A percentile compares a stretch with the other conserved stretches of the same genome.
Evolutionary conservation across 1,140 invertebrate genomes (phyloP).

Genomic region (Zaprionus taronus): DNA sequence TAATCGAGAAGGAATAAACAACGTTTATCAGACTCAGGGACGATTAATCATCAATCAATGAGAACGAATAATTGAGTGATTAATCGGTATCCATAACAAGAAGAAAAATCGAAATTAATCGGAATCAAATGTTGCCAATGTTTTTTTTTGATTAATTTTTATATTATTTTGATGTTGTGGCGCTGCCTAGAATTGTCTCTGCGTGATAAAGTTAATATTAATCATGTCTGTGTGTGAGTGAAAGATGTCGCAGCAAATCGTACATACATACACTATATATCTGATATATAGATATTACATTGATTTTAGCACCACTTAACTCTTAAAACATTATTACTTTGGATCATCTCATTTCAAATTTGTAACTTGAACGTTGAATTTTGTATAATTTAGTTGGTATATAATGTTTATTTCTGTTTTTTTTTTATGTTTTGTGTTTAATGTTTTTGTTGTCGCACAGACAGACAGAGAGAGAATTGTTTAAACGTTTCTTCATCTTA

Average conservation of each 20-base stretch:
- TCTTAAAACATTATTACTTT: slow-evolving; percentile 25
- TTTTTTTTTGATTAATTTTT: slow-evolving; percentile 39
- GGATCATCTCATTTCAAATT: slow-evolving; percentile 47
- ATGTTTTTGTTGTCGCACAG: slow-evolving; percentile 43
- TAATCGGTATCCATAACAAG: no score
- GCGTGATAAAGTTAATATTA: slow-evolving; percentile 14
- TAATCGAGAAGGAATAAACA: no score
- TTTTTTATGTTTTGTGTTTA: background rate
- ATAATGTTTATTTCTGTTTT: slow-evolving; percentile 55
- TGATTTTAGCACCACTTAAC: slow-evolving; percentile 12
- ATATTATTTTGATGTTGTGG: slow-evolving; percentile 37
- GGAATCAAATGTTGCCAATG: slow-evolving; percentile 16
- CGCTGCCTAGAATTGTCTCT: slow-evolving; percentile 13
- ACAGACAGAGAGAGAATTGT: slow-evolving; percentile 25
- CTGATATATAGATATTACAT: slow-evolving; percentile 4
- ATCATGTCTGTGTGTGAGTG: slow-evolving; percentile 12
- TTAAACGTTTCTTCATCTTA: slow-evolving; percentile 48
- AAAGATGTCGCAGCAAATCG: slow-evolving; percentile 6
- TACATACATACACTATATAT: slow-evolving; percentile 14
- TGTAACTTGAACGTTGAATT: slow-evolving; percentile 45
- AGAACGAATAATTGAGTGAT: no score
- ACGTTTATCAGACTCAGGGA: no score
- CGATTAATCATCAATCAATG: no score
- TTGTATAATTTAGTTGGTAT: slow-evolving; percentile 69
- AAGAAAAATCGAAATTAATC: background rate